These are phyloP conservation scores for Dolichoris vasculosae DNA, from an alignment of 1,140 invertebrate genomes.

Conservation along the genomic window DNA sequence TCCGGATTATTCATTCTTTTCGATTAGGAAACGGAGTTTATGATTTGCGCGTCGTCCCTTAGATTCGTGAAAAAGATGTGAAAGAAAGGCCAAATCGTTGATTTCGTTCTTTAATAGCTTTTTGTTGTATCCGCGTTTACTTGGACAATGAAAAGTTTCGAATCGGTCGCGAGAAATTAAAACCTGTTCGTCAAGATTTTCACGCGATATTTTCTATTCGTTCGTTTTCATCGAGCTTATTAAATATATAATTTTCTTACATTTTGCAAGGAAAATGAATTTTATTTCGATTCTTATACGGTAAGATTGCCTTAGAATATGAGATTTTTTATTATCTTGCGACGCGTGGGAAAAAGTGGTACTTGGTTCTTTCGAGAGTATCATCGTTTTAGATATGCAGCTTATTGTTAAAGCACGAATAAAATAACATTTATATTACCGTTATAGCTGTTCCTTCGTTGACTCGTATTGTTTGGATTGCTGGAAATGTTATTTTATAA, in stretches of 20 bases:
- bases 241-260: no score
- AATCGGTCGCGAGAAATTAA: no score
- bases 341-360: background rate
- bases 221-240: no score
- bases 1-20: background rate
- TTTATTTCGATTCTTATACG: background rate
- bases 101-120: no score
- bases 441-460: background rate
- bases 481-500: background rate
- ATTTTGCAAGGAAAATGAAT: background rate
- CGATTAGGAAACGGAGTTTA: background rate
- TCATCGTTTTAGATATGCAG: background rate
- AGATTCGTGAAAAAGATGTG: no score
- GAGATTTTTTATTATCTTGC: background rate
- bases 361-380: background rate
- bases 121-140: no score
- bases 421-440: slow-evolving; percentile 18
- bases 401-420: slow-evolving; percentile 9
- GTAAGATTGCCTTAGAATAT: background rate
- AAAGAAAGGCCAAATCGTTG: no score
- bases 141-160: no score
- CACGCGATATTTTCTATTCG: no score
- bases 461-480: background rate
- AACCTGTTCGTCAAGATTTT: no score
- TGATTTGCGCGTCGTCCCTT: no score